These are phyloP conservation scores for Manduca sexta DNA, from an alignment of 1,140 invertebrate species.

Conservation along the genomic window DNA sequence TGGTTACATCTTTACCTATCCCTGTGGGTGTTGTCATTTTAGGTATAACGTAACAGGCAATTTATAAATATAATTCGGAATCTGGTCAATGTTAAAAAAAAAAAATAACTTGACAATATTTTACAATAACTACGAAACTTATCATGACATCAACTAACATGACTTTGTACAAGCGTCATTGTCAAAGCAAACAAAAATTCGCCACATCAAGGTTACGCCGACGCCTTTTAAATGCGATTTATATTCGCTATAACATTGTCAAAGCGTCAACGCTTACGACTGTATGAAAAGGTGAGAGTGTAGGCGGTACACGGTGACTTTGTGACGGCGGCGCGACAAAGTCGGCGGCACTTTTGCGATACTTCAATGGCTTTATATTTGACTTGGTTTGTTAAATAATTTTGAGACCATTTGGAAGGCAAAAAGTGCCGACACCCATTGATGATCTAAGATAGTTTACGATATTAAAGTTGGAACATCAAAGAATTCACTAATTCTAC, in stretches of 20 bases:
- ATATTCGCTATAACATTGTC: background rate
- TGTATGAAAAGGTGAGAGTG: background rate
- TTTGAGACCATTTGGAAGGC: no score
- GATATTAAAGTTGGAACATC: no score
- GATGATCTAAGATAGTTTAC: no score
- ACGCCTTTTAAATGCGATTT: slow-evolving; percentile 15
- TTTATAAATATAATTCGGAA: no score
- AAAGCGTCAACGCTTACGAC: background rate
- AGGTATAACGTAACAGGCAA: no score
- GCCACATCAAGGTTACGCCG: slow-evolving; percentile 13
- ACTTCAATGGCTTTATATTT: background rate
- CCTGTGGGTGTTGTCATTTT: no score
- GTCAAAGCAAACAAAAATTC: slow-evolving; percentile 18
- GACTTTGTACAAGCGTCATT: slow-evolving; percentile 1
- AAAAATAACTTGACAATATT: background rate
- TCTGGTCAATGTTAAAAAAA: no score
- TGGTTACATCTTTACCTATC: no score
- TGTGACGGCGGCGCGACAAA: slow-evolving; percentile 7
- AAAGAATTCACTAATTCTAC: no score
- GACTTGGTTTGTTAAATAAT: no score
- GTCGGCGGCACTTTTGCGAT: slow-evolving; percentile 1
- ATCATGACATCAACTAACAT: background rate
- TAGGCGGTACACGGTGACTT: slow-evolving; percentile 14
- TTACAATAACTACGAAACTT: background rate
- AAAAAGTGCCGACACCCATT: no score